Evolutionary conservation across 2,888 invertebrate species (phyloP), one percentile per base, ranked within the genome.

Genomic region (Conchocele bisecta): DNA sequence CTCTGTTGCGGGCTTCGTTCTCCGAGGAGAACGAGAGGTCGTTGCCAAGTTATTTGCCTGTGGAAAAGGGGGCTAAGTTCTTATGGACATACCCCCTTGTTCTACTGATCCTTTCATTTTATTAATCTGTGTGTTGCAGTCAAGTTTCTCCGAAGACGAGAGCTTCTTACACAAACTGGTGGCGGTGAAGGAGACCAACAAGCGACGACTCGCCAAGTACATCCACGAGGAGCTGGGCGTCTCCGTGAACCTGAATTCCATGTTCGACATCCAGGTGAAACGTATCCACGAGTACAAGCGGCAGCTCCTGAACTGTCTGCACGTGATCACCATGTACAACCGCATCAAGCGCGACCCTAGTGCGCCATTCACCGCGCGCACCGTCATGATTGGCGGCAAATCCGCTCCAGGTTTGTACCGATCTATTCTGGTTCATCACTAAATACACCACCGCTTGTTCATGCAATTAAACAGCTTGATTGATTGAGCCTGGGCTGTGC

Each of bases 211-310:
- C 57, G 95, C 98, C 0, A 93, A 95, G 70, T 92, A 96, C 72
- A 93, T 99, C 63, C 95, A 97, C 89, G 94, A 95, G 67, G 96
- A 98, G 29, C 98, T 97, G 76, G 95, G 96, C 0, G 93, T 98
- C 20, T 94, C 94, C 86, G 93, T 98, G 44, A 98, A 99, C 91
- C 95, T 97, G 0, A 95, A 97, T 6, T 98, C 98, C 33, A 95
- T 99, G 93, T 99, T 98, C 90, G 99, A 99, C 89, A 96, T 99
- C 74, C 92, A 92, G 73, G 98, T 98, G 83, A 99, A 99, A 91
- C 95, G 99, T 85, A 99, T 99, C 85, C 99, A 99, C 92, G 99
- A 99, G 92, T 99, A 99, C 93, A 99, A 99, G 92, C 94, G 99
- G 3, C 99, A 99, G 91, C 93, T 99, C 81, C 92, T 99, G 84